Evolutionary conservation across 2,888 invertebrate genomes (phyloP).

Genomic region (Mythimna pallens): DNA sequence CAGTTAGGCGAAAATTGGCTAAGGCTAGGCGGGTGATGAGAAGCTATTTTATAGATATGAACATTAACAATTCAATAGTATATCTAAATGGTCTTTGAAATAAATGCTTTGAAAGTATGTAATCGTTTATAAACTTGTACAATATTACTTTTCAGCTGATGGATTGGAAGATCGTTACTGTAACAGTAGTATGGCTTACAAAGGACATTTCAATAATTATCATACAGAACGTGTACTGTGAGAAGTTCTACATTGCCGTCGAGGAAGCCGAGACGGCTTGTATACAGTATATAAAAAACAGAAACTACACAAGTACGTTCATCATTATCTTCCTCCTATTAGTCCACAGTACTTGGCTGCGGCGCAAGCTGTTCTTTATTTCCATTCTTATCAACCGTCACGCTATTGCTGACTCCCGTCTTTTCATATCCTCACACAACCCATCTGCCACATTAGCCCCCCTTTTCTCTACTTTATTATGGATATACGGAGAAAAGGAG

Average conservation of each 20-base stretch:
- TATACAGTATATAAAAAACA: constrained; percentile 21
- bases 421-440: background rate
- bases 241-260: constrained; percentile 30
- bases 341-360: background rate
- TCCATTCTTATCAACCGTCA: background rate
- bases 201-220: constrained; percentile 12
- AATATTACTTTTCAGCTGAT: constrained; percentile 3
- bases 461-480: background rate
- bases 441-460: background rate
- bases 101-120: background rate
- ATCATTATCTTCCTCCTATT: background rate
- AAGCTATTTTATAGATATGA: background rate
- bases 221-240: constrained; percentile 9
- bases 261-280: constrained; percentile 32
- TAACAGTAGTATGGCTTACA: constrained; percentile 1
- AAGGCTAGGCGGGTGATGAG: background rate
- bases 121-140: background rate
- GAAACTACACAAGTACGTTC: constrained; percentile 22
- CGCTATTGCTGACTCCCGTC: background rate
- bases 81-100: background rate
- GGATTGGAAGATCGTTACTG: background rate
- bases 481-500: too few species aligned
- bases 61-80: background rate
- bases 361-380: background rate
- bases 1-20: background rate